Evolutionary conservation across 1,140 invertebrate genomes (phyloP).

Genomic region (Probaryconus sp.): DNA sequence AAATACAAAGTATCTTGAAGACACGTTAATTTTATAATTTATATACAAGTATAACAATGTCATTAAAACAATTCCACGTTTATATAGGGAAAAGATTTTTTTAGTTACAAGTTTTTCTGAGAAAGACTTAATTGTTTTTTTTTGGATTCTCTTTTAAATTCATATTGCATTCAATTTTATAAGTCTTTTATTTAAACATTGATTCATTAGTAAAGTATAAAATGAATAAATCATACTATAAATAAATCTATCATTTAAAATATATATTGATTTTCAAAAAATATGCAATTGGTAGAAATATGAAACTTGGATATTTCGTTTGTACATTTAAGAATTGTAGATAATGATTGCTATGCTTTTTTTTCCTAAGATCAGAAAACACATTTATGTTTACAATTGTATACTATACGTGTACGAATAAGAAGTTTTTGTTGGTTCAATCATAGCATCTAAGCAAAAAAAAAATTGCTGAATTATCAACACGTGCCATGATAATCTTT

Average conservation of each 20-base stretch:
- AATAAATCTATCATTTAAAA: slow-evolving; percentile 6
- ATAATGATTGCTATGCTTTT: slow-evolving; percentile 42
- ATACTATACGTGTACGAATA: no score
- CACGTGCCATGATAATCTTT: slow-evolving; percentile 15
- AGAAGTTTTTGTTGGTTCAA: slow-evolving; percentile 26
- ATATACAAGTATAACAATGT: slow-evolving; percentile 28
- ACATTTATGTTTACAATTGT: slow-evolving; percentile 29
- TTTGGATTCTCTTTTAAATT: slow-evolving; percentile 15
- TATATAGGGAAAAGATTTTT: slow-evolving; percentile 18
- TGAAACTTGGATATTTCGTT: slow-evolving; percentile 9
- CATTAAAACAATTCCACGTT: slow-evolving; percentile 40
- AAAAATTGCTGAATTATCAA: slow-evolving; percentile 8
- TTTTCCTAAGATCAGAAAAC: slow-evolving; percentile 24
- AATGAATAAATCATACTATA: slow-evolving; percentile 17
- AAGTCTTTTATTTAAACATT: slow-evolving; percentile 17
- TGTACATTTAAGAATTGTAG: slow-evolving; percentile 21
- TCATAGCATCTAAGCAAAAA: slow-evolving; percentile 11
- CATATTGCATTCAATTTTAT: slow-evolving; percentile 14
- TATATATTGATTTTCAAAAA: slow-evolving; percentile 19
- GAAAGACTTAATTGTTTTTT: slow-evolving; percentile 11
- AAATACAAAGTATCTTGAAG: slow-evolving; percentile 17
- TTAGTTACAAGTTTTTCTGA: slow-evolving; percentile 20
- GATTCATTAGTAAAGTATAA: slow-evolving; percentile 7
- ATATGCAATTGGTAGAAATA: slow-evolving; percentile 10
- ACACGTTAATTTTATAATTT: neutral